Evolutionary conservation across 1,140 invertebrate species (phyloP).

Genomic region (Batillaria attramentaria): DNA sequence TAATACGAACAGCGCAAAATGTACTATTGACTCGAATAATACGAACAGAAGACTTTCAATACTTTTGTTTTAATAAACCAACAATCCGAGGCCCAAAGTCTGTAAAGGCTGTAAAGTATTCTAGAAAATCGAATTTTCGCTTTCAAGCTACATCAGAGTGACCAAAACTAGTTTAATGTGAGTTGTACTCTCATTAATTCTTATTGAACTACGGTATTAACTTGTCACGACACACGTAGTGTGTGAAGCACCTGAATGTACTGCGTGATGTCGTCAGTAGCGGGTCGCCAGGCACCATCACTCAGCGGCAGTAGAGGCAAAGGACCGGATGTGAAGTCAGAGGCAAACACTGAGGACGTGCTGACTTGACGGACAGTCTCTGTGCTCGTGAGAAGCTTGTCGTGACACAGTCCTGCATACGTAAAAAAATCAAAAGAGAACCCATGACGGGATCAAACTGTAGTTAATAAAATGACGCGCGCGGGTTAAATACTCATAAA

Average conservation of each 20-base stretch:
- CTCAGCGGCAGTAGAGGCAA: background rate
- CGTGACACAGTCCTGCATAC: background rate
- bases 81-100: too few relatives aligned
- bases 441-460: background rate
- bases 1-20: too few relatives aligned
- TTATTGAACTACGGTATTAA: background rate
- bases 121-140: too few relatives aligned
- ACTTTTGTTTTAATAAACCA: too few relatives aligned
- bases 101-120: background rate
- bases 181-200: background rate
- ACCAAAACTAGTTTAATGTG: background rate
- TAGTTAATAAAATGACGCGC: background rate
- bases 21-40: too few relatives aligned
- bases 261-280: conserved; percentile 19
- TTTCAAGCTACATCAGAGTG: background rate
- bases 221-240: background rate
- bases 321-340: background rate
- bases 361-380: background rate
- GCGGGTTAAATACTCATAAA: background rate
- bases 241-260: conserved; percentile 19
- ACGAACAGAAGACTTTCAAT: too few relatives aligned
- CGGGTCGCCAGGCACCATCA: conserved; percentile 1
- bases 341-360: background rate
- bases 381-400: background rate
- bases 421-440: background rate